Percentiles rank a stretch among this genome's conserved stretches.
Conservation (phyloP, 2,113 vertebrate species). For the Atractosteus spatula region DNA sequence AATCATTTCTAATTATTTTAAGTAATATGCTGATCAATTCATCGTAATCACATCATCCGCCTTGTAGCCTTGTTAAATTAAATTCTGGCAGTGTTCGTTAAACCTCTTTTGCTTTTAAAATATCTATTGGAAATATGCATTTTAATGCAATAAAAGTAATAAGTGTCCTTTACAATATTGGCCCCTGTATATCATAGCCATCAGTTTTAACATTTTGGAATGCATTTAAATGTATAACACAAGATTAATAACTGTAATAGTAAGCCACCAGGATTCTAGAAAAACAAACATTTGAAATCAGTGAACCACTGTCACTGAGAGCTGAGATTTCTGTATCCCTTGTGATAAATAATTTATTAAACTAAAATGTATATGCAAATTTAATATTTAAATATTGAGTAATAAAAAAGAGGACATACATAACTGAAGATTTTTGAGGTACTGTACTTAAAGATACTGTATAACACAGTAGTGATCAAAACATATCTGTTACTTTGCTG, state of each 20-base stretch:
- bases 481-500: too few species aligned
- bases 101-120: constrained; percentile 77
- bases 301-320: background rate
- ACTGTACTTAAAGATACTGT: background rate
- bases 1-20: constrained; percentile 96
- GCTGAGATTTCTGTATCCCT: background rate
- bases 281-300: background rate
- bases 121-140: constrained; percentile 81
- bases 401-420: background rate
- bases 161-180: constrained; percentile 61
- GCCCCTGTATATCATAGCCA: constrained; percentile 58
- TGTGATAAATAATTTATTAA: background rate
- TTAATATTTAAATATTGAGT: background rate
- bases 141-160: constrained; percentile 70
- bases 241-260: constrained; percentile 2
- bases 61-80: constrained; percentile 79
- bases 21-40: constrained; percentile 90
- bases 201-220: constrained; percentile 56
- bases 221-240: constrained; percentile 40
- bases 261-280: background rate
- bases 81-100: constrained; percentile 88
- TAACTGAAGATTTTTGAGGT: background rate
- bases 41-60: constrained; percentile 86
- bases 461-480: too few species aligned
- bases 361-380: background rate